Base-by-base conservation (phyloP, 2,888 invertebrate species). In the Aphodius granarius region DNA sequence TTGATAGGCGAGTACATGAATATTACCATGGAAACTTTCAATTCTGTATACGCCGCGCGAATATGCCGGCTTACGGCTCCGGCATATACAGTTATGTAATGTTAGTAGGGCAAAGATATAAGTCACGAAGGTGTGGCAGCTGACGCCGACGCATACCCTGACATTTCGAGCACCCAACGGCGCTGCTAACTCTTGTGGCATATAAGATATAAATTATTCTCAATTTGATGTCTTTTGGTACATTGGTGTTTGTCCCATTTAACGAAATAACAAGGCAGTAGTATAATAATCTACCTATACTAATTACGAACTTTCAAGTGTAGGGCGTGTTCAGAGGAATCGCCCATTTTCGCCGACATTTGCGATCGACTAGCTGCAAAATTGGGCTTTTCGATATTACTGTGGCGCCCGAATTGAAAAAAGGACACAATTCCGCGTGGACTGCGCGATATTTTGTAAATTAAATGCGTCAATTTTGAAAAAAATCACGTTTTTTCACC, bases 41-140 rank as follows among this genome's bases (percentile, higher is more conserved):
- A 72, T 63, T n/a, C 72, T 20, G 20, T 64, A 20, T 23, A 73
- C 73, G 66, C 17, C 21, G 16, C 66, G 20, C 66, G 73, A 63
- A 72, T 78, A 75, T 75, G 66, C n/a, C n/a, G n/a, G n/a, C n/a
- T n/a, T 74, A 78, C 75, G 74, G 73, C 77, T 79, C 79, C 77
- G 81, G 81, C 81, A 81, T 82, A 79, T 83, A 85, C 85, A 85
- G 85, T 86, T 86, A 86, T 83, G 83, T 85, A 85, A 86, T 85
- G 84, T 85, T 84, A 85, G 84, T 86, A 83, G 84, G 85, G 83
- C 85, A 85, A 83, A 84, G 83, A 83, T 83, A 84, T 83, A 81
- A 83, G 82, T 78, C 77, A 73, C 75, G 77, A 80, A 85, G 86
- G 85, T 83, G 85, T 83, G 85, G 84, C 81, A 21, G 16, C 13